Percentiles rank a stretch among this genome's conserved stretches.
Conservation (phyloP, 2,888 invertebrate species). For the Spialia ferax region DNA sequence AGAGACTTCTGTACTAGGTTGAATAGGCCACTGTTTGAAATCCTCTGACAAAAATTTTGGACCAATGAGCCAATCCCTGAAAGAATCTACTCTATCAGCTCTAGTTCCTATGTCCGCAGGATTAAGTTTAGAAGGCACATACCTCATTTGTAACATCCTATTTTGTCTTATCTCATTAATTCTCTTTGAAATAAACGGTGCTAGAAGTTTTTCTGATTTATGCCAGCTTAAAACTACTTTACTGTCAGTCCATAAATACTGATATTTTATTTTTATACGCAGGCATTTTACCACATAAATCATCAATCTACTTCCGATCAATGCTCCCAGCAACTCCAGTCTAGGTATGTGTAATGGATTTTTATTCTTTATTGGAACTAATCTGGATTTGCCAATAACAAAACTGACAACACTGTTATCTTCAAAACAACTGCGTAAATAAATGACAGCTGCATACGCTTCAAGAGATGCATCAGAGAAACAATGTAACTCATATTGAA, state of each 20-base stretch:
- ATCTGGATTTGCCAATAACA: slow-evolving; percentile 43
- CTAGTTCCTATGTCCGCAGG: slow-evolving; percentile 34
- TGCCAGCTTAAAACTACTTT: background rate
- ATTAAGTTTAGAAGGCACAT: slow-evolving; percentile 32
- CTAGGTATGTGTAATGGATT: background rate
- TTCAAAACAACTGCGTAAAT: slow-evolving; percentile 30
- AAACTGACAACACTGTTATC: slow-evolving; percentile 39
- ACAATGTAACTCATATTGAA: background rate
- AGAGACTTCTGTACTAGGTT: background rate
- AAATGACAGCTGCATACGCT: slow-evolving; percentile 36
- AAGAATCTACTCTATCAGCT: slow-evolving; percentile 11
- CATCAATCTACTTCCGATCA: background rate
- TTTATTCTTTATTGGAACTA: background rate
- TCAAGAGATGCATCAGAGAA: slow-evolving; percentile 14
- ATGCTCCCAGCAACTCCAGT: background rate
- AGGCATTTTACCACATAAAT: background rate
- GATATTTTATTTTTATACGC: background rate
- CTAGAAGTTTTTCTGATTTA: background rate
- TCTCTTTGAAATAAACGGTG: background rate
- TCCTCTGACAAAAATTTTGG: background rate
- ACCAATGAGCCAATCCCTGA: background rate
- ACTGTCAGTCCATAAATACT: background rate
- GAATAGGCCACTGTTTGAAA: background rate
- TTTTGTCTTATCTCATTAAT: slow-evolving; percentile 13
- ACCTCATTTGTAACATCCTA: slow-evolving; percentile 14